Evolutionary conservation across 53 echinoderm and acorn worm genomes (phyloP), one percentile per base, ranked within the genome.

Genomic region (Arbacia lixula): DNA sequence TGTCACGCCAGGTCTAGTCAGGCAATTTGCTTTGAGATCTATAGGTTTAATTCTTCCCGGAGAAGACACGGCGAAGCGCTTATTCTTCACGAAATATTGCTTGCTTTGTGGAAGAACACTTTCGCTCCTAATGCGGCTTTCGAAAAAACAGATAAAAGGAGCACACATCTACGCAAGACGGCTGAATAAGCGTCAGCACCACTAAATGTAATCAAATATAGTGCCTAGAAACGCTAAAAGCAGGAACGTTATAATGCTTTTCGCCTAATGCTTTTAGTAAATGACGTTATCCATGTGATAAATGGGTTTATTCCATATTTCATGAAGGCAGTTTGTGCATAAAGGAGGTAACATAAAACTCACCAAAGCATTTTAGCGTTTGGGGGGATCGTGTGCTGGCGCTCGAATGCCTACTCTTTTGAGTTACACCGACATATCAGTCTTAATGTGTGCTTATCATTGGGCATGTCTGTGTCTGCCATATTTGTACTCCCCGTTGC

Each of bases 171-270:
- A 58, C 5, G 56, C 77, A 77, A 35, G 56, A 51, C 53, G 34
- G 19, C 36, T 36, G 21, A 37, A 57, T 77, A 40, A 35, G 39
- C 22, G 37, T 21, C 56, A 58, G 60, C 11, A n/a, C n/a, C n/a
- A 77, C 36, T 77, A 62, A 81, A 81, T 63, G 82, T 81, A 81
- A 81, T 81, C 82, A 81, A 81, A 81, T 81, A 81, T 81, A 81
- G 63, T 63, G 62, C 63, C n/a, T 49, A 30, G 37, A 16, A 16
- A 64, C 82, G 64, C 64, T 81, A 81, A 81, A 81, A 81, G 82
- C 82, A 42, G 22, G 42, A 62, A 81, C 49, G 64, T 63, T 63
- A 81, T 81, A 81, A 81, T 81, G 64, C 62, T 63, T 81, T 81
- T 64, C 50, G 82, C 82, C 63, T 81, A 81, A 81, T 81, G 82